phyloP scores from a whole-genome alignment of 2,888 invertebrate genomes.

The Drosophila colorata region DNA sequence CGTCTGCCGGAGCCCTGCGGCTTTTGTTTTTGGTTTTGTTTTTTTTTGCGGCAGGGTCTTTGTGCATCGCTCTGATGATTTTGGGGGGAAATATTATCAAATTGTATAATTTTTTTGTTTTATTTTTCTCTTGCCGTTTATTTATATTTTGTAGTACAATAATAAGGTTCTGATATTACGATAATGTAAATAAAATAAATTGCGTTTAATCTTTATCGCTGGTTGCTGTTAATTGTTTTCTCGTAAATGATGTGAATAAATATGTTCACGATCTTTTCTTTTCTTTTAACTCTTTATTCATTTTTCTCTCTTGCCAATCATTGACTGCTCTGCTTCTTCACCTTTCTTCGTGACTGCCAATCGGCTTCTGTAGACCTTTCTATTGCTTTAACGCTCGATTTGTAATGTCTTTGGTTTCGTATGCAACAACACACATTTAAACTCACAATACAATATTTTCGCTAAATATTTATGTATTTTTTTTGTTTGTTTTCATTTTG shows the following conservation, averaged over 20 bases:
- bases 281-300: slow-evolving; percentile 7
- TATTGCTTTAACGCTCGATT: slow-evolving; percentile 44
- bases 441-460: slow-evolving; percentile 84
- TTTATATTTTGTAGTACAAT: slow-evolving; percentile 44
- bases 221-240: slow-evolving; percentile 47
- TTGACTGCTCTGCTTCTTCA: background rate
- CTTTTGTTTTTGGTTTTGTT: background rate
- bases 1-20: slow-evolving; percentile 20
- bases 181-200: slow-evolving; percentile 57
- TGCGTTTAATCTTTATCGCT: slow-evolving; percentile 53
- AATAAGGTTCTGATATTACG: slow-evolving; percentile 53
- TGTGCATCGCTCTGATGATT: slow-evolving; percentile 30
- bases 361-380: slow-evolving; percentile 30
- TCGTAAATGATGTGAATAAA: slow-evolving; percentile 24
- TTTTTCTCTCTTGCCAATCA: slow-evolving; percentile 13
- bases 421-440: slow-evolving; percentile 84
- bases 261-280: slow-evolving; percentile 22
- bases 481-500: slow-evolving; percentile 61
- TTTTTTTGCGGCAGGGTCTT: slow-evolving; percentile 8
- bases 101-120: slow-evolving; percentile 47
- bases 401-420: slow-evolving; percentile 56
- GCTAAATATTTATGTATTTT: slow-evolving; percentile 83
- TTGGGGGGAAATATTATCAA: slow-evolving; percentile 54
- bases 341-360: slow-evolving; percentile 39
- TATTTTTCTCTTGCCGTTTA: slow-evolving; percentile 33